Conservation (phyloP, 1,140 invertebrate species). For the Gyrodactylus salaris region DNA sequence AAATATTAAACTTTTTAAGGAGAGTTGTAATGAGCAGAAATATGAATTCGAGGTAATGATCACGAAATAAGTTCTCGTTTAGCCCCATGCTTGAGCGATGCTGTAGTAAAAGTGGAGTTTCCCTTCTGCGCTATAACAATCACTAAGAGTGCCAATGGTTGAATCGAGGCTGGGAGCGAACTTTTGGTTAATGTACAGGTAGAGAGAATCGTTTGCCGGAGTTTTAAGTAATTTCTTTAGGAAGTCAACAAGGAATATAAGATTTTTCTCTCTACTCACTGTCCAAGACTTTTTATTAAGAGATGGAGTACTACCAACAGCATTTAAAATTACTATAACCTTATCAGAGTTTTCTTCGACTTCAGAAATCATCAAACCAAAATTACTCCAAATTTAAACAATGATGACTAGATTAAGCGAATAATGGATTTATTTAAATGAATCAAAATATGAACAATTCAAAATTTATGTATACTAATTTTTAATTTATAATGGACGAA, state of each 20-base stretch:
- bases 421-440: no score
- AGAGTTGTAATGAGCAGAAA: no score
- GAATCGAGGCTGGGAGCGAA: not conserved
- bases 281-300: not conserved
- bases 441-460: no score
- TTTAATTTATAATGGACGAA: no score
- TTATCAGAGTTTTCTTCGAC: not conserved
- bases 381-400: no score
- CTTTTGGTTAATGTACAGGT: not conserved
- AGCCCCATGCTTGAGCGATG: not conserved
- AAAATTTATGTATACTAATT: no score
- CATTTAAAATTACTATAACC: not conserved
- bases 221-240: not conserved
- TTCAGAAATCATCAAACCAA: not conserved
- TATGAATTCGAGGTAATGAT: no score
- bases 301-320: not conserved
- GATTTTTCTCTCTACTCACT: not conserved
- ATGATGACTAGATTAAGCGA: no score
- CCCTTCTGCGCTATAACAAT: not conserved
- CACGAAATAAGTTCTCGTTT: no score
- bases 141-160: not conserved
- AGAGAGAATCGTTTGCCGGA: not conserved
- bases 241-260: not conserved
- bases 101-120: not conserved
- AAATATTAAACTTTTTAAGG: no score